phyloP scores from a whole-genome alignment of 2,113 vertebrate genomes.

The Vulpes vulpes region DNA sequence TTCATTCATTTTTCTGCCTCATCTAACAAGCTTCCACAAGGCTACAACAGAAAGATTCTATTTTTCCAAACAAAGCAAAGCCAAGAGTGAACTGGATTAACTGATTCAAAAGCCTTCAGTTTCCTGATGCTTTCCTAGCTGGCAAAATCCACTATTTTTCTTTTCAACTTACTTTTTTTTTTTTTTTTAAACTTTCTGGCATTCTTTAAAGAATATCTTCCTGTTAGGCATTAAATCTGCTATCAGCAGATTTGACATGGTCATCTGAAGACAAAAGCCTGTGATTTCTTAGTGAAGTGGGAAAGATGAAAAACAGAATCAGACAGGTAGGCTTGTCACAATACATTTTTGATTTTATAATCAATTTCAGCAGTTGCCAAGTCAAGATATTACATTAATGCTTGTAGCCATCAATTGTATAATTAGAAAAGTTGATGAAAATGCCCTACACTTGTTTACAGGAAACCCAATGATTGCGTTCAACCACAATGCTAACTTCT shows the following conservation, averaged over 20 bases:
- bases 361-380: not conserved
- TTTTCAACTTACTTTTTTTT: not conserved
- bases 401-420: not conserved
- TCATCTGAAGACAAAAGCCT: constrained; percentile 57
- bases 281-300: not conserved
- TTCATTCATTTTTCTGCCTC: not conserved
- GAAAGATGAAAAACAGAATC: not conserved
- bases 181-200: not conserved
- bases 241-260: not conserved
- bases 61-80: constrained; percentile 54
- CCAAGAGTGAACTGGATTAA: constrained; percentile 43
- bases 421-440: constrained; percentile 22
- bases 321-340: not conserved
- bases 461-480: not conserved
- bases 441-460: not conserved
- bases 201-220: constrained; percentile 62
- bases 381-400: not conserved
- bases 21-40: not conserved
- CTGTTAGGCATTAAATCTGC: constrained; percentile 18
- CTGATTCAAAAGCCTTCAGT: constrained; percentile 19
- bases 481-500: not conserved
- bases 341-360: not conserved
- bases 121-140: not conserved
- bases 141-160: not conserved
- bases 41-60: not conserved